phyloP scores from a whole-genome alignment of 2,888 invertebrate species.

The Brenthis hecate region DNA sequence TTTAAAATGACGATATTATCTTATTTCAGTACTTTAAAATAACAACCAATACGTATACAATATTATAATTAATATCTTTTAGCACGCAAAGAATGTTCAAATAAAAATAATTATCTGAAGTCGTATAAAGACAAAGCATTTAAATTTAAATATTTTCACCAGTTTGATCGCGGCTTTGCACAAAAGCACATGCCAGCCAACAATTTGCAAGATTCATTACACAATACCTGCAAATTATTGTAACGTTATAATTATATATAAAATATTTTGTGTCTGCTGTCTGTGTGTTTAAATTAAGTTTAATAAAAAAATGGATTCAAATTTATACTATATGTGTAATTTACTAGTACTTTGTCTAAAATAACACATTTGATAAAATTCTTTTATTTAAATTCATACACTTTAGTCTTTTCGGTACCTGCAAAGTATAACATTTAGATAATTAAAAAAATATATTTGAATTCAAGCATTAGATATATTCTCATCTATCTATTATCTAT shows the following conservation, averaged over 20 bases:
- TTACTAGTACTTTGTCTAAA: too few species aligned
- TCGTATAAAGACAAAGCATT: not conserved
- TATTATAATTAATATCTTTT: too few species aligned
- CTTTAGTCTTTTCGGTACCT: too few species aligned
- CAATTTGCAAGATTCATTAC: slow-evolving; percentile 39
- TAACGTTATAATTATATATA: slow-evolving; percentile 15
- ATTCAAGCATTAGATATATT: too few species aligned
- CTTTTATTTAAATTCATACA: too few species aligned
- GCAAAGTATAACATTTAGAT: too few species aligned
- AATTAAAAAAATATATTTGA: too few species aligned
- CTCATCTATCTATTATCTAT: too few species aligned
- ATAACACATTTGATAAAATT: too few species aligned
- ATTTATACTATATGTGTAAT: not conserved
- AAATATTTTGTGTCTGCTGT: not conserved
- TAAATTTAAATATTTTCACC: not conserved
- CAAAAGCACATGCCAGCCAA: slow-evolving; percentile 34
- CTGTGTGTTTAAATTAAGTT: not conserved
- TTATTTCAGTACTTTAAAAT: too few species aligned
- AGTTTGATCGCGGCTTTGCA: slow-evolving; percentile 22
- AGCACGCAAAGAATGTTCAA: not conserved
- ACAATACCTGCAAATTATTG: slow-evolving; percentile 43
- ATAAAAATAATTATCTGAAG: slow-evolving; percentile 14
- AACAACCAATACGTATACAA: too few species aligned
- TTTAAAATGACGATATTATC: too few species aligned
- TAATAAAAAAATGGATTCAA: not conserved